Evolutionary conservation across 2,888 invertebrate genomes (phyloP), one percentile per base, ranked within the genome.

Genomic region (Anorthoa munda): DNA sequence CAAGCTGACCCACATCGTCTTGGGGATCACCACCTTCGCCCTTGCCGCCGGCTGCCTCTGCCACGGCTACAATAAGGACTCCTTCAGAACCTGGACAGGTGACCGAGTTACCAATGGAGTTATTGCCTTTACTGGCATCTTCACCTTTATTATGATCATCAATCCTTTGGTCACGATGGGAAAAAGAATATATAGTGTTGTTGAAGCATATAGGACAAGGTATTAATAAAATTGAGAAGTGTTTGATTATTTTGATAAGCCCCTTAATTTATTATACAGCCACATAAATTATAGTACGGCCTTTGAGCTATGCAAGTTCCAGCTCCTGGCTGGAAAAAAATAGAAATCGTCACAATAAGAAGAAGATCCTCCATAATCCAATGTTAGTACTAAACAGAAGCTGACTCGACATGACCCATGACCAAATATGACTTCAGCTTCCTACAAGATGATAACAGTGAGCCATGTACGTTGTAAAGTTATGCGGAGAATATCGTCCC

Each of bases 11-110:
- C 93, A 93, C 78, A 91, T 93, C 51, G 86, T 89, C 69, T 89
- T 93, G 59, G 93, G 93, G 2, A 87, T 86, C 23, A 89, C 92
- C 0, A 92, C 90, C 31, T 94, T 93, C 63, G 77, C 83, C 12
- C 82, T 90, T 2, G 88, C 94, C 3, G 84, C 88, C 17, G 86
- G 92, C 59, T 78, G 81, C 45, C 90, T 94, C 31, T 92, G 92
- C 85, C 90, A 92, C 50, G 94, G 93, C 9, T 89, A 92, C 51
- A 89, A 93, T 58, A 94, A 93, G 70, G 45, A 9, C 21, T 70
- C 58, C 15, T 94, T 94, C 72, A 90, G 86, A 60, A 85, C 58
- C 50, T 94, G 93, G 94, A 88, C 90, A 0, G 75, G 86, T 0
- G 66, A 80, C 12, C 82, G 77, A 0, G 79, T 92, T 0, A 77